Base-by-base conservation (phyloP, 1,140 invertebrate species). In the Eurytemora carolleeae region DNA sequence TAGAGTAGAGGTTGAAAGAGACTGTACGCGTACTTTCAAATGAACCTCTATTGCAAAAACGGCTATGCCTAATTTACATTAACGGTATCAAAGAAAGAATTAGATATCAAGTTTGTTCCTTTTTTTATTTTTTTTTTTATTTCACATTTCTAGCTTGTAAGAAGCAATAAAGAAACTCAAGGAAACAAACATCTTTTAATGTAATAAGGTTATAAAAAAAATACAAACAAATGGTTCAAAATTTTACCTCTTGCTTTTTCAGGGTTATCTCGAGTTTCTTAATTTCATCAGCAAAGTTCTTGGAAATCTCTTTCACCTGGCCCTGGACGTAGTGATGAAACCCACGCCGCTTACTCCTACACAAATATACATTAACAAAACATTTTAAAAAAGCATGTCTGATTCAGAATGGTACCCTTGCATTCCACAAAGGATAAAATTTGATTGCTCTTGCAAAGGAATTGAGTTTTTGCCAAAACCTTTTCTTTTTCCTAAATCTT, bases 201-300 rank as follows among this genome's bases (percentile, higher is more conserved):
- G n/a, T n/a, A n/a, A n/a, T n/a, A n/a, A n/a, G n/a, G n/a, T n/a
- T n/a, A n/a, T n/a, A n/a, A n/a, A n/a, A n/a, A n/a, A n/a, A n/a
- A n/a, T n/a, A n/a, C n/a, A n/a, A n/a, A n/a, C n/a, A n/a, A n/a
- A n/a, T n/a, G n/a, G n/a, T n/a, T n/a, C n/a, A n/a, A n/a, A n/a
- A n/a, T n/a, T n/a, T 44, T n/a, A 44, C 73, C 69, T 90, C 86
- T 69, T 93, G 86, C 55, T 82, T 76, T 0, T 93, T 75, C 24
- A 98, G 74, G 68, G 92, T 86, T 67, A 96, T 92, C 66, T 86
- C 79, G 74, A 96, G 83, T 67, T 93, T 85, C 90, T 82, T 73
- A 95, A 95, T 73, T 94, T 92, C 31, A 44, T 44, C 7, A 44
- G 31, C 31, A 44, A 44, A 44, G 67, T 90, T 81, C 23, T 84